Evolutionary conservation across 1,140 invertebrate species (phyloP).

Genomic region (Mactra quadrangularis): DNA sequence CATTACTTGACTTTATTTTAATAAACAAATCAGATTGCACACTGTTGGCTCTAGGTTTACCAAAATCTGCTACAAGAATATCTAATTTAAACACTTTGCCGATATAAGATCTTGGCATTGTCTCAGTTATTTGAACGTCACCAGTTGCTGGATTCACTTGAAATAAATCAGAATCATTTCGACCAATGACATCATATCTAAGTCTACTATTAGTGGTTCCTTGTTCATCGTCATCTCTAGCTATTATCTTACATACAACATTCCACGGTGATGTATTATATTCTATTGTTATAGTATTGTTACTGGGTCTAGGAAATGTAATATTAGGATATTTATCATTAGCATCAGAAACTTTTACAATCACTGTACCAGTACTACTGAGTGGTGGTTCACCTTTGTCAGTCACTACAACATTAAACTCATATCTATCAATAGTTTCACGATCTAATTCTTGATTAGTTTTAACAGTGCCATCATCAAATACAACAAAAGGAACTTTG

Average conservation of each 20-base stretch:
- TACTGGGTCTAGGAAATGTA: conserved; percentile 34
- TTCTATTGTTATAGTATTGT: conserved; percentile 31
- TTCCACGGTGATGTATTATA: conserved; percentile 17
- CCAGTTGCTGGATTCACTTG: conserved; percentile 57
- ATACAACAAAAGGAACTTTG: conserved; percentile 56
- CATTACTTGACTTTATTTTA: conserved; percentile 28
- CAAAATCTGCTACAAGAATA: conserved; percentile 46
- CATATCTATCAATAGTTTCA: conserved; percentile 89
- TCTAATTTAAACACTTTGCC: conserved; percentile 39
- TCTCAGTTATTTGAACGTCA: conserved; percentile 52
- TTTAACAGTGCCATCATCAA: conserved; percentile 55
- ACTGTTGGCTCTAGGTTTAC: conserved; percentile 27
- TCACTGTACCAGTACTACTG: conserved; percentile 89
- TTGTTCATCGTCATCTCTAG: conserved; percentile 45
- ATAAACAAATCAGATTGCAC: conserved; percentile 10
- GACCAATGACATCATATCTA: conserved; percentile 2
- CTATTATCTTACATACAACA: conserved; percentile 26
- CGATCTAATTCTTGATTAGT: conserved; percentile 87
- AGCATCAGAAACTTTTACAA: conserved; percentile 87
- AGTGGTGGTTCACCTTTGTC: conserved; percentile 64
- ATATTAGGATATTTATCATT: conserved; percentile 59
- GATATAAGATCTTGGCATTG: background rate
- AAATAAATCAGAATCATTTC: conserved; percentile 53
- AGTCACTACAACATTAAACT: conserved; percentile 87
- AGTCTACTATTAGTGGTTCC: conserved; percentile 49